A percentile compares a stretch with the other conserved stretches of the same genome.
phyloP scores from a whole-genome alignment of 2,113 vertebrate genomes.

The Alexandromys fortis region DNA sequence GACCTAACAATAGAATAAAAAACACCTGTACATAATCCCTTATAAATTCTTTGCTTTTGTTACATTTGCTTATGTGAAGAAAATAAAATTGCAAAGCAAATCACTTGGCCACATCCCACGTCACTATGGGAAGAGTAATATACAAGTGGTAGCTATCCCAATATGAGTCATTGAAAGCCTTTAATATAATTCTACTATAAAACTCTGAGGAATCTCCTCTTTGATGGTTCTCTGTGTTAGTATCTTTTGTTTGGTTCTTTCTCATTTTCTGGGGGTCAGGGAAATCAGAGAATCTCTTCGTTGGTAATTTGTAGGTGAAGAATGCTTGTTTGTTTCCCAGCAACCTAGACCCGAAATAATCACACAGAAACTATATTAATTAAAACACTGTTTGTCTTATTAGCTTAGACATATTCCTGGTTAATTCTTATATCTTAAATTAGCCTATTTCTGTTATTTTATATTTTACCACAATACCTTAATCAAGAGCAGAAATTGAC shows the following conservation, averaged over 20 bases:
- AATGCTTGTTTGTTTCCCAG: too few relatives aligned
- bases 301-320: not conserved
- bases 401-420: too few relatives aligned
- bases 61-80: not conserved
- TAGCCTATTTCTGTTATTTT: too few relatives aligned
- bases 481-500: too few relatives aligned
- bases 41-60: not conserved
- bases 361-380: too few relatives aligned
- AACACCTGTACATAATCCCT: not conserved
- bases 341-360: too few relatives aligned
- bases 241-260: not conserved
- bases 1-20: not conserved
- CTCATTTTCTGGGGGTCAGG: not conserved
- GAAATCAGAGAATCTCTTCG: not conserved
- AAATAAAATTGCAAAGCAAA: not conserved
- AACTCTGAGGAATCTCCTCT: not conserved
- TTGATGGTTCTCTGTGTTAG: not conserved
- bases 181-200: not conserved
- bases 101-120: not conserved
- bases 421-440: too few relatives aligned
- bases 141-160: not conserved
- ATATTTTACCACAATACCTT: too few relatives aligned
- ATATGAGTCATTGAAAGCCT: not conserved
- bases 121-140: not conserved
- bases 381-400: too few relatives aligned